Percentiles rank a stretch among this genome's conserved stretches.
Evolutionary conservation across 2,113 vertebrate species (phyloP).

Genomic region (Ptychochromis oligacanthus): DNA sequence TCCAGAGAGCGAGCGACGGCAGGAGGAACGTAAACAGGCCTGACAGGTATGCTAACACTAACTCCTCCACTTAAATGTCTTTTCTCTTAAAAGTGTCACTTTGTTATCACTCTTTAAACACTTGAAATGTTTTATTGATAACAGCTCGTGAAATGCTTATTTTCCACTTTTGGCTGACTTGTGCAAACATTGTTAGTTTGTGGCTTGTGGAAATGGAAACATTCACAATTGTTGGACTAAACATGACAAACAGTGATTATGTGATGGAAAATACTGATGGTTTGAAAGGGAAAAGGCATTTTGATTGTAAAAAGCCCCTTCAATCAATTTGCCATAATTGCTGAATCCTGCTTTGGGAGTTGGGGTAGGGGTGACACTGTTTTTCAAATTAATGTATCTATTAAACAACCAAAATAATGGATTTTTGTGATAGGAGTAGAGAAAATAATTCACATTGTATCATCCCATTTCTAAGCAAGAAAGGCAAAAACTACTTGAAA

Average conservation of each 20-base stretch:
- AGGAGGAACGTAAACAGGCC: constrained; percentile 38
- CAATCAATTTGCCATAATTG: neutral
- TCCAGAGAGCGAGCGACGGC: constrained; percentile 48
- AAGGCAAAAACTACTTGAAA: neutral
- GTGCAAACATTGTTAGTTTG: constrained; percentile 1
- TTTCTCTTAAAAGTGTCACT: neutral
- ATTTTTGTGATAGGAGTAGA: neutral
- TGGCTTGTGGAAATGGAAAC: constrained; percentile 15
- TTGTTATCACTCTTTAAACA: neutral
- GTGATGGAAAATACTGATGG: neutral
- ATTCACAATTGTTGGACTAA: constrained; percentile 18
- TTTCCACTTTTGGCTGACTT: neutral
- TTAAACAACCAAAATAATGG: neutral
- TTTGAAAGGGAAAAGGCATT: neutral
- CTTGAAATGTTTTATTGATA: neutral
- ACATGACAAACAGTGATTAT: neutral
- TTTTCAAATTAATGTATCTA: neutral
- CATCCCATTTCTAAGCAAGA: neutral
- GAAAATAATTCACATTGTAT: neutral
- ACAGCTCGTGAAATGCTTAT: neutral
- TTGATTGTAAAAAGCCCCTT: neutral
- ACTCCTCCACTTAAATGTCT: constrained; percentile 7
- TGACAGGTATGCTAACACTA: constrained; percentile 48
- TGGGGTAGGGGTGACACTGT: neutral
- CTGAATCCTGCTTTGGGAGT: neutral